Evolutionary conservation across 2,113 vertebrate genomes (phyloP), one percentile per base, ranked within the genome.

Genomic region (Oophaga pumilio): DNA sequence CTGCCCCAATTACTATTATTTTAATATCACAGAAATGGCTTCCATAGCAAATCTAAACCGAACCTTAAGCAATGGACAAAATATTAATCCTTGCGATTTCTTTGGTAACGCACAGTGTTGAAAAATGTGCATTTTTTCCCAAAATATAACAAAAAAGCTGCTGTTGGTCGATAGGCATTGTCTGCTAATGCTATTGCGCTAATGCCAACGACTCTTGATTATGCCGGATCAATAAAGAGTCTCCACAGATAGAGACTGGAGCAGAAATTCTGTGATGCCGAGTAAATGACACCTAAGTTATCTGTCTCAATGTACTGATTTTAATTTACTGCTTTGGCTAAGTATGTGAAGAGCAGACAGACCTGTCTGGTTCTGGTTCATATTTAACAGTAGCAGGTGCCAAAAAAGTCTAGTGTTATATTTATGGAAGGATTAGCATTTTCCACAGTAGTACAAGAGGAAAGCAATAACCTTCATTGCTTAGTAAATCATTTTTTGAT

Each of bases 121-220:
- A 88, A 74, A 90, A 91, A 91, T 87, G 20, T 84, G 88, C 4
- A 80, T 28, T 92, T 92, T 71, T 91, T 89, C 69, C 90, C 90
- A 85, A 74, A 96, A 96, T 96, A 95, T 95, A 95, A 87, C 53
- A 94, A 96, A 95, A 95, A 92, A 89, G 76, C 88, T 89, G 91
- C 91, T 92, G 84, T 92, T 88, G 95, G 95, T 95, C 94, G 92
- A 96, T 95, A 74, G 92, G 77, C 94, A 93, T 93, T 91, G 89
- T 93, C 91, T 92, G 94, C 93, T 94, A 93, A 92, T 94, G 92
- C 91, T 85, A 85, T 92, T 92, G 93, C 87, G 90, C 89, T 90
- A 90, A 90, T 90, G 90, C 89, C 89, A 90, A 85, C 85, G 84
- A 28, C 62, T 89, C 88, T 49, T 86, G 89, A 93, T 93, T 92